Evolutionary conservation across 2,797 vertebrate species (phyloP).

Genomic region (Helarctos malayanus): DNA sequence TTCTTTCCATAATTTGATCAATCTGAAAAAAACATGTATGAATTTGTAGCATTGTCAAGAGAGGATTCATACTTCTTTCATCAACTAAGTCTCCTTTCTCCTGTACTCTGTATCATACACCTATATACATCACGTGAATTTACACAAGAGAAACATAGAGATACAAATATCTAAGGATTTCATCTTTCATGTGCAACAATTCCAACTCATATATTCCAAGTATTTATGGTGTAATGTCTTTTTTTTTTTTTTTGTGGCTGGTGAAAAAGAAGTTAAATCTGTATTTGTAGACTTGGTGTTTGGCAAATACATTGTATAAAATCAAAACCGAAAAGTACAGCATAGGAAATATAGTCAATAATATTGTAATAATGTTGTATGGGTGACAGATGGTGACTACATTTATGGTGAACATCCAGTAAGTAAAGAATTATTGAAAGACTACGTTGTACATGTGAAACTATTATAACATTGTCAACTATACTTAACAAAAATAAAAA

Average conservation of each 20-base stretch:
- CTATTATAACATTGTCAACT: not conserved
- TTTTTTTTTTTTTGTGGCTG: not conserved
- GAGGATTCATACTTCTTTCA: slow-evolving; percentile 44
- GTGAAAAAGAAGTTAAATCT: slow-evolving; percentile 42
- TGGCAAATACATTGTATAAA: slow-evolving; percentile 48
- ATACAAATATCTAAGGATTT: slow-evolving; percentile 42
- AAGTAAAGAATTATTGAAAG: not conserved
- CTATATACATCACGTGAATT: not conserved
- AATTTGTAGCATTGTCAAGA: not conserved
- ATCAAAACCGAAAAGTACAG: not conserved
- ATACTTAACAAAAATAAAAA: not conserved
- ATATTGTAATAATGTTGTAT: not conserved
- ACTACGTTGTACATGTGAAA: not conserved
- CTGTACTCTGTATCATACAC: not conserved
- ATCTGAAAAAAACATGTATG: slow-evolving; percentile 14
- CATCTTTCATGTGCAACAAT: not conserved
- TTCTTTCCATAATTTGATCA: slow-evolving; percentile 43
- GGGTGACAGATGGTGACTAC: not conserved
- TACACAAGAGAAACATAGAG: not conserved
- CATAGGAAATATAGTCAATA: not conserved
- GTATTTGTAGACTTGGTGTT: slow-evolving; percentile 19
- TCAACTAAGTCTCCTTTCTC: not conserved
- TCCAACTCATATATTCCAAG: not conserved
- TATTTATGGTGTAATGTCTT: not conserved
- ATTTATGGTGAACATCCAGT: not conserved